These are phyloP conservation scores for Patella caerulea DNA, from an alignment of 2,888 invertebrate genomes.

Conservation along the genomic window DNA sequence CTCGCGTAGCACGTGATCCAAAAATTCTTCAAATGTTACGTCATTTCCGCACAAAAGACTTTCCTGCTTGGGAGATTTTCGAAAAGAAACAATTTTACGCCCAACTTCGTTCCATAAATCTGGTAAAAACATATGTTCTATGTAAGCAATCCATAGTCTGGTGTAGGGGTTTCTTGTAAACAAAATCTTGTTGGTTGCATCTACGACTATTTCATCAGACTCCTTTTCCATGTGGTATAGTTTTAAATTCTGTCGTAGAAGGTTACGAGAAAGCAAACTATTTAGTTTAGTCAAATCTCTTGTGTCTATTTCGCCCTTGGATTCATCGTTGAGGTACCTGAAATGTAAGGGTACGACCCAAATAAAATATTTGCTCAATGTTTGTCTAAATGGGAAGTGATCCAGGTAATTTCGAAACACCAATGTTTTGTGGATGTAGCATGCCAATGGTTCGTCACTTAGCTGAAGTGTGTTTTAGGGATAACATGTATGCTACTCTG, in stretches of 20 bases:
- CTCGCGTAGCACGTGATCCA: background rate
- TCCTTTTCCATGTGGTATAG: background rate
- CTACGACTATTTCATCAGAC: background rate
- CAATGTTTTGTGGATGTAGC: too few relatives aligned
- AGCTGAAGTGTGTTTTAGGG: too few relatives aligned
- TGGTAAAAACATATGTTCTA: background rate
- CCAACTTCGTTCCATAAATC: background rate
- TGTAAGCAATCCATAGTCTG: background rate
- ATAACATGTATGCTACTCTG: too few relatives aligned
- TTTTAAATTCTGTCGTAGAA: background rate
- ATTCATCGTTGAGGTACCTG: too few relatives aligned
- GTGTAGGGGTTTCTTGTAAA: background rate
- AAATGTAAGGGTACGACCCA: too few relatives aligned
- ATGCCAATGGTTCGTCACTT: too few relatives aligned
- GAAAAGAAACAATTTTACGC: background rate
- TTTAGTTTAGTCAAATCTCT: too few relatives aligned
- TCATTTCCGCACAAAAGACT: background rate
- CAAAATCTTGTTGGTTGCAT: background rate
- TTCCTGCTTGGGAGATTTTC: background rate
- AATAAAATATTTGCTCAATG: too few relatives aligned
- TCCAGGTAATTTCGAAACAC: too few relatives aligned
- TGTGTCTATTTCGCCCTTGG: too few relatives aligned
- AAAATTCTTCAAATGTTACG: slow-evolving; percentile 4
- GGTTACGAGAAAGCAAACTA: background rate
- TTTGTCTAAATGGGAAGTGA: too few relatives aligned